Base-by-base conservation (phyloP, 1,140 invertebrate genomes). In the Drosophila burlai region DNA sequence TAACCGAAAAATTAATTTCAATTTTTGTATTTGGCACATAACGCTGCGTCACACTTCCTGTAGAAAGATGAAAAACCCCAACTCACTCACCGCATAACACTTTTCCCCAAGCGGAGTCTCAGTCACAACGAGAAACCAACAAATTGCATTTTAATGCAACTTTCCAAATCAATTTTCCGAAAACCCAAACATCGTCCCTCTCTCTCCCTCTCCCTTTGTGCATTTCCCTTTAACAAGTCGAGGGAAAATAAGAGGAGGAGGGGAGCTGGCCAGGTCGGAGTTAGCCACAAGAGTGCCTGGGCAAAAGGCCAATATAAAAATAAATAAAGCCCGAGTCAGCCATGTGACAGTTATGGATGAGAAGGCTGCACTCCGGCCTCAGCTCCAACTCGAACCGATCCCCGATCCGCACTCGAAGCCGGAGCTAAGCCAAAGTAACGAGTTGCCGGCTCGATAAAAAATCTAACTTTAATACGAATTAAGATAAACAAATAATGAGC, bases 101-200 rank as follows among this genome's bases (percentile, higher is more conserved):
- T 40, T 50, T 68, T 62, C 29, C 57, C 57, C 57, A 11, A 40
- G 46, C 34, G 34, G 40, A 43, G 31, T 5, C 47, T 29, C 49
- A 67, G 61, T 62, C 47, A 43, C 50, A 59, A 66, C 29, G 63
- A 66, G 58, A 66, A 79, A 55, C 40, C 81, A 84, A 79, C 77
- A 89, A 85, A 90, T 91, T 90, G 83, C 82, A 86, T 85, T 91
- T 90, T 91, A 86, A 91, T 91, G 82, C 79, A 90, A 91, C 86
- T 91, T 91, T 91, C 85, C 72, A 86, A 91, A 90, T 91, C 86
- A 86, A 82, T 86, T 91, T 81, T 54, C 71, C 74, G 16, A 81
- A 80, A 74, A 54, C 57, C 68, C 69, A 72, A 71, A 59, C 64
- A 40, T 26, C 26, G 21, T 38, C 50, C 18, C 26, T 11, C 9